Evolutionary conservation across 2,113 vertebrate genomes (phyloP), one percentile per base, ranked within the genome.

Genomic region (Gymnobelideus leadbeateri): DNA sequence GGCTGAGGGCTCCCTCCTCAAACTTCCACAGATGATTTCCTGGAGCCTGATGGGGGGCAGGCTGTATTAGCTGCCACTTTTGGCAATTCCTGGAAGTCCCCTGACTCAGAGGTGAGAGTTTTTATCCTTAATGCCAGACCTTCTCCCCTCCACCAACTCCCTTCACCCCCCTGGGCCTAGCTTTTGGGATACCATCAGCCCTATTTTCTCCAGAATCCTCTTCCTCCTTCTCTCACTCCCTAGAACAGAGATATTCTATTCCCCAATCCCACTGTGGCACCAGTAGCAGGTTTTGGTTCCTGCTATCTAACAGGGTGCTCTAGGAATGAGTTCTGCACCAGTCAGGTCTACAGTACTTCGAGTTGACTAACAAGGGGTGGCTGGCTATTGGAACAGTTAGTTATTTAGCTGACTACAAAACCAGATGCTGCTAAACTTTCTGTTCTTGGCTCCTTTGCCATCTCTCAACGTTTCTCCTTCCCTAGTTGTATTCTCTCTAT

Each of bases 31-130:
- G 98, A 98, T 95, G 98, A 98, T 92, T 98, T 98, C 89, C 12
- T 93, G 19, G 94, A 97, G 54, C 46, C 95, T 0, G 93, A 92
- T 7, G 99, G 99, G 93, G 96, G 91, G 9, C 95, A 99, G 53
- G 99, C 98, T 2, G 95, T 94, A 1, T 98, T 98, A 0, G 98
- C 99, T 6, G 99, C 99, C 50, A 99, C 98, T 92, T 99, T 99
- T 93, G 99, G 99, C 10, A 99, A 99, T 96, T 99, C 99, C 1
- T 99, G 99, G 99, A 99, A 98, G 95, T 98, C 99, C 90, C 98
- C 98, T 0, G 98, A 98, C 91, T 98, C 98, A 12, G 96, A 97
- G 97, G 97, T 97, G 91, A 97, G 97, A n/a, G 31, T 46, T 37
- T 6, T 84, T 84, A 43, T n/a, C 68, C 68, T 84, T 84, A 6